Conservation (phyloP, 2,888 invertebrate species). For the Mythimna pallens region DNA sequence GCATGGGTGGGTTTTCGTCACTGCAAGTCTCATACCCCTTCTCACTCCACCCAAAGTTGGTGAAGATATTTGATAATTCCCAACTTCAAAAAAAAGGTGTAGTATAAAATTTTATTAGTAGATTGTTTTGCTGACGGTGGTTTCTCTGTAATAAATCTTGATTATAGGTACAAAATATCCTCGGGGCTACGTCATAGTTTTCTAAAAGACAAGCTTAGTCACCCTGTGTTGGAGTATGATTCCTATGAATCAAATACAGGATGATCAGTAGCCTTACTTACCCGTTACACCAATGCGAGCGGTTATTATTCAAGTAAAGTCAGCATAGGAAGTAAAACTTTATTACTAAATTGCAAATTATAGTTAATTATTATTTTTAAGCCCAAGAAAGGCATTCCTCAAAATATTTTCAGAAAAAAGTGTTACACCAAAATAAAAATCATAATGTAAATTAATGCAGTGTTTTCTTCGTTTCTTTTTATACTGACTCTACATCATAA, state of each 20-base stretch:
- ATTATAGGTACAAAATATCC: neutral
- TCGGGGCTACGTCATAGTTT: neutral
- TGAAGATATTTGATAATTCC: too few relatives aligned
- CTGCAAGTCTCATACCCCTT: too few relatives aligned
- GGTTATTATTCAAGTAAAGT: neutral
- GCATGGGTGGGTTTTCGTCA: too few relatives aligned
- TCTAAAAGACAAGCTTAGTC: neutral
- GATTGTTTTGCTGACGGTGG: neutral
- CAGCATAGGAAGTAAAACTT: neutral
- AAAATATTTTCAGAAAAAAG: neutral
- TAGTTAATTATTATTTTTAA: too few relatives aligned
- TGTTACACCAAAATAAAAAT: neutral
- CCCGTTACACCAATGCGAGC: neutral
- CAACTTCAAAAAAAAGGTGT: too few relatives aligned
- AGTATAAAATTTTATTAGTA: neutral
- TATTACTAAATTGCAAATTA: neutral
- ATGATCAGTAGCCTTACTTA: constrained; percentile 10
- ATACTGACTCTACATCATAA: constrained; percentile 19
- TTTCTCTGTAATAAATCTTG: neutral
- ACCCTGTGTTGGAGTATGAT: neutral
- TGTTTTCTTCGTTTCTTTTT: neutral
- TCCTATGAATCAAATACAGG: constrained; percentile 5
- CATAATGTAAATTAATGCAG: neutral
- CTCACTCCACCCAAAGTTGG: too few relatives aligned
- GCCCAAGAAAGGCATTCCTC: neutral